Conservation (phyloP, 2,888 invertebrate species). For the Andricus quercusramuli region DNA sequence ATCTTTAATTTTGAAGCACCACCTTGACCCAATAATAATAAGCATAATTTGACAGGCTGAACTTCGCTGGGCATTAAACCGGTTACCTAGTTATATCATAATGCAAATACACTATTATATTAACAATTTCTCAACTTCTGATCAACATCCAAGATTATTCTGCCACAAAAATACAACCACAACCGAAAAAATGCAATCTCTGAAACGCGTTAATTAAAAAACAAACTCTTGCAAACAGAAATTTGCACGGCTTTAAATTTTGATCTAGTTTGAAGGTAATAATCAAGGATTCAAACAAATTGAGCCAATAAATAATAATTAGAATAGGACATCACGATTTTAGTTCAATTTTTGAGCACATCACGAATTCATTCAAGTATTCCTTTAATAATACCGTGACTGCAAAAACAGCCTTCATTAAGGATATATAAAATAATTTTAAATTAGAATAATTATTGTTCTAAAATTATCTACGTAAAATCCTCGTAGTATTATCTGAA, state of each 20-base stretch:
- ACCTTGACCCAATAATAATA: slow-evolving; percentile 61
- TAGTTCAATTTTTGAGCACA: slow-evolving; percentile 10
- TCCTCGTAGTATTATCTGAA: not conserved
- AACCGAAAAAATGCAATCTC: slow-evolving; percentile 55
- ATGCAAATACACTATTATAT: slow-evolving; percentile 57
- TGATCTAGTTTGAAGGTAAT: not conserved
- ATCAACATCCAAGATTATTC: slow-evolving; percentile 39
- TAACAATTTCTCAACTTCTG: slow-evolving; percentile 48
- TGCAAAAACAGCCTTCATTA: slow-evolving; percentile 3
- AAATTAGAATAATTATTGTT: not conserved
- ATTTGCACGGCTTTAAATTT: slow-evolving; percentile 31
- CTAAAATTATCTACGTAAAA: not conserved
- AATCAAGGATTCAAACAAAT: slow-evolving; percentile 25
- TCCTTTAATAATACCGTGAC: not conserved
- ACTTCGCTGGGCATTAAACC: slow-evolving; percentile 78
- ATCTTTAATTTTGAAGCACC: too few relatives aligned
- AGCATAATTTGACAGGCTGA: slow-evolving; percentile 74
- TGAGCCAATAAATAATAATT: slow-evolving; percentile 9
- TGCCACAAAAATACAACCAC: slow-evolving; percentile 43
- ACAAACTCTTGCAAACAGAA: not conserved
- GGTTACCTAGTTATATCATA: slow-evolving; percentile 74
- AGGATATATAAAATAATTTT: not conserved
- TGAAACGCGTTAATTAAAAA: slow-evolving; percentile 48
- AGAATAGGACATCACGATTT: slow-evolving; percentile 31
- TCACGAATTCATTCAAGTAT: not conserved